Base-by-base conservation (phyloP, 2,797 vertebrate genomes). In the Spinibarbus caldwelli region DNA sequence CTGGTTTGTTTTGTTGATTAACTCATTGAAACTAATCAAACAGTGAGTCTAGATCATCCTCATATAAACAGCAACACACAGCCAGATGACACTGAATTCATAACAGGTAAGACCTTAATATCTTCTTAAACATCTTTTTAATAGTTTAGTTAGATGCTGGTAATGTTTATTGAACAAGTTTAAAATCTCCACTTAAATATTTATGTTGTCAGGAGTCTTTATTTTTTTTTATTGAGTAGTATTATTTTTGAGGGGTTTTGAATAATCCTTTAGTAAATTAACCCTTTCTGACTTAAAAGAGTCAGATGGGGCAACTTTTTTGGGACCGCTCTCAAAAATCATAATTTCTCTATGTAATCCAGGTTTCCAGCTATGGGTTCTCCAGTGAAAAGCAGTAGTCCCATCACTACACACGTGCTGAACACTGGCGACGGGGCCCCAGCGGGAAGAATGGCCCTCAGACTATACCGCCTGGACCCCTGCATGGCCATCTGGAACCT, bases 321-420 rank as follows among this genome's bases (percentile, higher is more conserved):
- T 45, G 52, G 26, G 31, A 36, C 34, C 5, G 34, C 34, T 36
- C 5, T 36, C 34, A 36, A 36, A n/a, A n/a, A n/a, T n/a, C n/a
- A n/a, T n/a, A n/a, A n/a, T n/a, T n/a, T n/a, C n/a, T n/a, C n/a
- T n/a, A n/a, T n/a, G n/a, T n/a, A n/a, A n/a, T n/a, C n/a, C n/a
- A n/a, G n/a, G n/a, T 36, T 31, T 59, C 45, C 52, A 80, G 82
- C 29, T 10, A 94, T 94, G 93, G 86, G 90, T 6, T 77, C 68
- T 78, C 84, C 59, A 2, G 59, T 66, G 14, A 86, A 87, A 43
- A 82, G 79, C 83, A 87, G 91, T 78, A 59, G 83, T 67, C 93
- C 94, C 47, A 87, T 96, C 43, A 93, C 92, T 68, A 95, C 93
- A 36, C 94, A 94, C 0, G 94, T 95, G 57, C 86, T 95, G 62